Evolutionary conservation across 2,113 vertebrate species (phyloP).

Genomic region (Pituophis catenifer): DNA sequence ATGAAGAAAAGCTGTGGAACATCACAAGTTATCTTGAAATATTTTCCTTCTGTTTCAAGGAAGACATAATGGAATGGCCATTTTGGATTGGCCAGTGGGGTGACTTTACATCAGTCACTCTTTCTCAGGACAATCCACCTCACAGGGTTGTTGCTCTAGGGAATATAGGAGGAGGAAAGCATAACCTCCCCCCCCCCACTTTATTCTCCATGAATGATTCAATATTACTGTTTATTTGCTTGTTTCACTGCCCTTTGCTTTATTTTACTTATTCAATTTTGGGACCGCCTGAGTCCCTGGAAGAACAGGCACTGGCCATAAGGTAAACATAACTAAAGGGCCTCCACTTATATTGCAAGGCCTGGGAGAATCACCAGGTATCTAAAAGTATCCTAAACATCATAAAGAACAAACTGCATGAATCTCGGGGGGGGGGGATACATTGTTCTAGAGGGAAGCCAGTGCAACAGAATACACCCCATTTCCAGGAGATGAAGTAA

Average conservation of each 20-base stretch:
- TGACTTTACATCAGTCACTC: background rate
- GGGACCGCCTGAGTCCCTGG: background rate
- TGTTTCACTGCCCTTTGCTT: background rate
- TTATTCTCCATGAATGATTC: background rate
- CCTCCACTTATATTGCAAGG: too few species aligned
- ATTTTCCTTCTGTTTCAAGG: background rate
- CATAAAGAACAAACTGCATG: too few species aligned
- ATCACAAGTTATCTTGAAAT: background rate
- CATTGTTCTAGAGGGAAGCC: too few species aligned
- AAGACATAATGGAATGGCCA: background rate
- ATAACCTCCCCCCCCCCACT: too few species aligned
- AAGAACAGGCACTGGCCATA: too few species aligned
- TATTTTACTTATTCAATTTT: background rate
- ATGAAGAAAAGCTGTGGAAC: background rate
- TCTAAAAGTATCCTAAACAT: too few species aligned
- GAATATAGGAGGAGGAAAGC: background rate
- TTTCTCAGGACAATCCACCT: background rate
- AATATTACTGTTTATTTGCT: background rate
- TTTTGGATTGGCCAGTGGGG: background rate
- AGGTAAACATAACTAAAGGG: too few species aligned
- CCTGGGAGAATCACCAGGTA: too few species aligned
- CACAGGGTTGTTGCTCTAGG: background rate
- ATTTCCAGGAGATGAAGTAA: too few species aligned
- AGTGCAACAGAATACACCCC: too few species aligned
- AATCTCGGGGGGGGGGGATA: too few species aligned